Percentiles rank a stretch among this genome's conserved stretches.
Conservation (phyloP, 1,140 invertebrate species). For the Drosophila repletoides region DNA sequence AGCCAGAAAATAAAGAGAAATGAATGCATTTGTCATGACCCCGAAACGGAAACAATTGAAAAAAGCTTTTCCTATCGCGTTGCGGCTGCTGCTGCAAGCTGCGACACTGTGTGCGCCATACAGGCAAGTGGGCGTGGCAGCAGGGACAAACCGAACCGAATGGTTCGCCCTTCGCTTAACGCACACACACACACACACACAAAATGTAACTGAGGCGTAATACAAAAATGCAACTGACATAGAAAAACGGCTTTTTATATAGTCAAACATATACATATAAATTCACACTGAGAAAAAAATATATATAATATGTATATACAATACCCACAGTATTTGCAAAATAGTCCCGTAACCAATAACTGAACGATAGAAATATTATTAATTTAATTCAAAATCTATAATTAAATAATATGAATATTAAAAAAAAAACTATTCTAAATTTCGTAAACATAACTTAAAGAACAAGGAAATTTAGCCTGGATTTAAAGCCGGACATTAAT, state of each 20-base stretch:
- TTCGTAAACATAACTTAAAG: no score
- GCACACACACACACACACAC: constrained; percentile 24
- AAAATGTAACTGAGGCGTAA: constrained; percentile 56
- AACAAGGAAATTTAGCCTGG: no score
- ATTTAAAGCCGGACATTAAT: no score
- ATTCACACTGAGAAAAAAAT: neutral
- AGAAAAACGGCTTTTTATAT: constrained; percentile 69
- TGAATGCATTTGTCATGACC: constrained; percentile 78
- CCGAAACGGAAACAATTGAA: constrained; percentile 79
- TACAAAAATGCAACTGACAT: constrained; percentile 74
- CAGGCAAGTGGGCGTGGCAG: neutral
- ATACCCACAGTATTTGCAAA: no score
- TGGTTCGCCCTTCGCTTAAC: neutral
- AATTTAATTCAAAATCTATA: no score
- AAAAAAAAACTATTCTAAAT: no score
- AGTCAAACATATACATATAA: constrained; percentile 7
- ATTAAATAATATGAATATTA: no score
- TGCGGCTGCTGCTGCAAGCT: constrained; percentile 32
- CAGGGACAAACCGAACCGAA: constrained; percentile 8
- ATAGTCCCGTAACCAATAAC: no score
- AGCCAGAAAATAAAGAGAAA: constrained; percentile 61
- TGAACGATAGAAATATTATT: no score
- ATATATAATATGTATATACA: neutral
- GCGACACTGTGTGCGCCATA: neutral
- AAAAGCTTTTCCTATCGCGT: constrained; percentile 76